Conservation (phyloP, 2,888 invertebrate genomes). For the Incurvaria masculella region DNA sequence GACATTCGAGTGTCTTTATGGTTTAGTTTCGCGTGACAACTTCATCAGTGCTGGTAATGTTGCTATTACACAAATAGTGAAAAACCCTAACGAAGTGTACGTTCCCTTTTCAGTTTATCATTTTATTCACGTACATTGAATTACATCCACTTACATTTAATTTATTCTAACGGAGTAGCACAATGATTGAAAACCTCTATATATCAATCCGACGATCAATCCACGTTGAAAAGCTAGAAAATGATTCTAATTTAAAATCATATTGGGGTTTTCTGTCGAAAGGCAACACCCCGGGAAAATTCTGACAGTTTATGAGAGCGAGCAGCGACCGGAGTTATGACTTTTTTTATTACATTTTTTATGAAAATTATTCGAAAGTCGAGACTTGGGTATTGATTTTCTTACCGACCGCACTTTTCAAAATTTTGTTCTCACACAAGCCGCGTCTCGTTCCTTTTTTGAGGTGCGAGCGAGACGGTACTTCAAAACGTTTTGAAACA, state of each 20-base stretch:
- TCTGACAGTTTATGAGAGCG: not conserved
- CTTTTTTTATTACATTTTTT: constrained; percentile 57
- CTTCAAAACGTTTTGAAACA: not conserved
- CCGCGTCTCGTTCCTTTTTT: not conserved
- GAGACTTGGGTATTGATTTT: not conserved
- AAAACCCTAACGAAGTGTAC: too few relatives aligned
- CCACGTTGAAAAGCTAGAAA: too few relatives aligned
- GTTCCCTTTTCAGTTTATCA: too few relatives aligned
- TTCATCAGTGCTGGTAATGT: too few relatives aligned
- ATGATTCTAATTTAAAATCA: too few relatives aligned
- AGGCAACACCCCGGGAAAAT: not conserved
- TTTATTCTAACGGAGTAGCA: too few relatives aligned
- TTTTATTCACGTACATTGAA: too few relatives aligned
- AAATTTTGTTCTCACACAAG: not conserved
- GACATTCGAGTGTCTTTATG: not conserved
- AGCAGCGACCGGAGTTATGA: constrained; percentile 41
- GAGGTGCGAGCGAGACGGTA: not conserved
- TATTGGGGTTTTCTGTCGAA: not conserved
- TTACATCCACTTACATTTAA: too few relatives aligned
- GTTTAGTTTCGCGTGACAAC: not conserved
- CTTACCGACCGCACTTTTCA: not conserved
- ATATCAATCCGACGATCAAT: too few relatives aligned
- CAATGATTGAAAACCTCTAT: too few relatives aligned
- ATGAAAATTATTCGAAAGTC: constrained; percentile 34
- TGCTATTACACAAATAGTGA: too few relatives aligned